These are phyloP conservation scores for Dissostichus mawsoni DNA, from an alignment of 2,113 vertebrate species.

Conservation along the genomic window DNA sequence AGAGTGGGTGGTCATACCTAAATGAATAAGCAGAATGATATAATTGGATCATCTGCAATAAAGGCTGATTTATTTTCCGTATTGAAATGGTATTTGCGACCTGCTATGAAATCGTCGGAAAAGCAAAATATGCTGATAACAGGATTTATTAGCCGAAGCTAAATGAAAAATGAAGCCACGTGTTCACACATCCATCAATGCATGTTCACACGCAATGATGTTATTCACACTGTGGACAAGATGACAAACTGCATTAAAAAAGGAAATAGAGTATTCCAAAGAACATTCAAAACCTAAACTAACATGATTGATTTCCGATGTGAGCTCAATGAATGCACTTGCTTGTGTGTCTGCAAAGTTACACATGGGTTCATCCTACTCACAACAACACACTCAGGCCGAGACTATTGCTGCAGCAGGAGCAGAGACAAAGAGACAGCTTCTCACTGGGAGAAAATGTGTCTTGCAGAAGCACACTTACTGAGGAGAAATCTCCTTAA, in stretches of 20 bases:
- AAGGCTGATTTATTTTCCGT: constrained; percentile 64
- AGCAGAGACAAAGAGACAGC: constrained; percentile 62
- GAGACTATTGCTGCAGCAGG: constrained; percentile 45
- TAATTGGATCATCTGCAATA: constrained; percentile 76
- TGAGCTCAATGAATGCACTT: not conserved
- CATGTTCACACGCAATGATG: not conserved
- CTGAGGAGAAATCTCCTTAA: constrained; percentile 22
- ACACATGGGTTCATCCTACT: constrained; percentile 36
- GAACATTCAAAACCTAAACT: not conserved
- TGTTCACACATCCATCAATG: constrained; percentile 17
- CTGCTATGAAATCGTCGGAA: constrained; percentile 38
- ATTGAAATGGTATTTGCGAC: constrained; percentile 15
- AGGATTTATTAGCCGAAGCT: constrained; percentile 38
- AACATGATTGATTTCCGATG: not conserved
- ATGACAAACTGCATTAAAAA: not conserved
- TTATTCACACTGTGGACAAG: not conserved
- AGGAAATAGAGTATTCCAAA: not conserved
- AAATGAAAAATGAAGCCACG: constrained; percentile 36
- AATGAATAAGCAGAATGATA: constrained; percentile 58
- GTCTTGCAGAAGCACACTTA: constrained; percentile 1
- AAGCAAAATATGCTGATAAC: constrained; percentile 50
- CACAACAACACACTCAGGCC: constrained; percentile 1
- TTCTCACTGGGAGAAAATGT: constrained; percentile 21
- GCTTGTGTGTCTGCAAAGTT: constrained; percentile 16
- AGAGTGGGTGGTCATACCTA: constrained; percentile 63